phyloP scores from a whole-genome alignment of 2,888 invertebrate genomes.

The Cryptophagus acutangulus region DNA sequence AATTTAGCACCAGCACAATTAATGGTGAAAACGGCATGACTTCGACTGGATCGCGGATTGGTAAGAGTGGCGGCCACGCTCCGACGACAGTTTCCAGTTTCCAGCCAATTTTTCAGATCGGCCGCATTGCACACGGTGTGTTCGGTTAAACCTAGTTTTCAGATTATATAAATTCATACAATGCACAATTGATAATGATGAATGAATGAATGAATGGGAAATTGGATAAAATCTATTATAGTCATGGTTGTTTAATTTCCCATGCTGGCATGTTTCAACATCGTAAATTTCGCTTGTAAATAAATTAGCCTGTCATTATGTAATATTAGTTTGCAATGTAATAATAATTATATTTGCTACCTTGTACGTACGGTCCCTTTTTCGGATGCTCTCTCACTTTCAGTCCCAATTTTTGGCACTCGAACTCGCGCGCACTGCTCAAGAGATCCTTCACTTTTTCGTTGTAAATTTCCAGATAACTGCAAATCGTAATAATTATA shows the following conservation, averaged over 20 bases:
- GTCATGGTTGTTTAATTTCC: too few relatives aligned
- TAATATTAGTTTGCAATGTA: too few relatives aligned
- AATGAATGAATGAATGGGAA: too few relatives aligned
- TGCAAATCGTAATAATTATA: constrained; percentile 30
- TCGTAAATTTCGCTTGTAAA: too few relatives aligned
- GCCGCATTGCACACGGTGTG: constrained; percentile 55
- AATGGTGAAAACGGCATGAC: constrained; percentile 68
- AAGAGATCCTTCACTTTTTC: constrained; percentile 71
- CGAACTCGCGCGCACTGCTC: constrained; percentile 22
- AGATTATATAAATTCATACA: too few relatives aligned
- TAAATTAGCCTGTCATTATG: too few relatives aligned
- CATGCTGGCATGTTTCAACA: too few relatives aligned
- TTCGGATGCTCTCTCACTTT: constrained; percentile 74
- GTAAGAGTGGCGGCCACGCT: constrained; percentile 67
- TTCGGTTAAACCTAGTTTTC: constrained; percentile 65
- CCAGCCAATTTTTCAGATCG: constrained; percentile 56
- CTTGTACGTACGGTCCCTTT: constrained; percentile 75
- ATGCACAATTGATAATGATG: too few relatives aligned
- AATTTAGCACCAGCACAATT: constrained; percentile 61
- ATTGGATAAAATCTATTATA: too few relatives aligned
- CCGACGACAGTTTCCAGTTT: constrained; percentile 57
- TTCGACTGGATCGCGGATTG: constrained; percentile 67
- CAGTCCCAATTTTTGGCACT: constrained; percentile 40
- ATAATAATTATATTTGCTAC: too few relatives aligned
- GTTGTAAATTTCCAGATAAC: constrained; percentile 62